Base-by-base conservation (phyloP, 1,140 invertebrate genomes). In the Oscheius sp. region DNA sequence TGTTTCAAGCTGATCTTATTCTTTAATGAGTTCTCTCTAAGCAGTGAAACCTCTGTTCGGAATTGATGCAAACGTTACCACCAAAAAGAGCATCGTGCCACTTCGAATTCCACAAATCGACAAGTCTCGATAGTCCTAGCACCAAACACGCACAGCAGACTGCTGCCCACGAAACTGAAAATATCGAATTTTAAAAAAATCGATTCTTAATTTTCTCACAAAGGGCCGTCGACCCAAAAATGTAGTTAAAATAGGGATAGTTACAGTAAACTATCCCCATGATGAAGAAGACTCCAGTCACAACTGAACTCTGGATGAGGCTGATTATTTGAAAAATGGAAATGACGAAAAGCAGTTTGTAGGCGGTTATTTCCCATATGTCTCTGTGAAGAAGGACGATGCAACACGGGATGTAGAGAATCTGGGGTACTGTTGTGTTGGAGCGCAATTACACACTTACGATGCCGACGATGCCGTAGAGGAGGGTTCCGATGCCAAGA, bases 81-180 rank as follows among this genome's bases (percentile, higher is more conserved):
- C 49, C 49, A 55, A 55, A 55, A 55, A 55, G 7, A 26, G 49
- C 49, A 55, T 55, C 49, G 23, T 55, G 49, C 49, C 49, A 55
- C 7, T 20, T 15, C 7, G 49, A 26, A 55, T 55, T 55, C 49
- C 49, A 55, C 23, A 55, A 23, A 23, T 55, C 49, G 7, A 55
- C 49, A 23, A 55, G 49, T 7, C 49, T 15, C 15, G 49, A 55
- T 26, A 55, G 49, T 13, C 49, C 49, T 15, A 55, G 49, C 7
- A 55, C 28, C 7, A 55, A 55, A 23, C 49, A 55, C 4, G 49
- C 28, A 4, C 7, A 15, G 28, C 49, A 55, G 49, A 55, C 49
- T 13, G 15, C 49, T 55, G 49, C 28, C 49, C 49, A 55, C 15
- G 28, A 55, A 26, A 26, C 49, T 55, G 49, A 23, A 55, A 55